Evolutionary conservation across 2,797 vertebrate species (phyloP).

Genomic region (Kryptolebias ocellatus): DNA sequence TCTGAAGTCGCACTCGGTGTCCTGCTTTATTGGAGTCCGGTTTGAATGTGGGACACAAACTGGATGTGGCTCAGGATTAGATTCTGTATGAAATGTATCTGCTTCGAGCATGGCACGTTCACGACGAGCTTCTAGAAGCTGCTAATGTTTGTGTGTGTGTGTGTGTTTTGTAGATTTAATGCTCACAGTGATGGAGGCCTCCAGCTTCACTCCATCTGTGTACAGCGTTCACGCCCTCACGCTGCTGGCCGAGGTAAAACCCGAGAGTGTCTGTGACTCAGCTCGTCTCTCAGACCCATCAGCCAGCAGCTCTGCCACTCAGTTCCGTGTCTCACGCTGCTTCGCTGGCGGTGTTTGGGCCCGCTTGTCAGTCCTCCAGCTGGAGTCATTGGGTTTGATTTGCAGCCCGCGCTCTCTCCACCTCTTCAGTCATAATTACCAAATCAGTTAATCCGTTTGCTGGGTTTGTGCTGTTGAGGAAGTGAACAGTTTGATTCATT

Average conservation of each 20-base stretch:
- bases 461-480: slow-evolving; percentile 28
- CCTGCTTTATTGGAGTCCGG: slow-evolving; percentile 22
- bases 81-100: not conserved
- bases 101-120: slow-evolving; percentile 29
- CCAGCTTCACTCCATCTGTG: slow-evolving; percentile 95
- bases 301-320: slow-evolving; percentile 13
- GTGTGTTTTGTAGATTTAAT: slow-evolving; percentile 90
- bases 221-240: slow-evolving; percentile 98
- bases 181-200: slow-evolving; percentile 94
- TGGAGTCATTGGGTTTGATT: slow-evolving; percentile 31
- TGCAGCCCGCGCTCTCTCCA: slow-evolving; percentile 7
- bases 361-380: slow-evolving; percentile 1
- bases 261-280: slow-evolving; percentile 19
- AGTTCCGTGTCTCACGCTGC: slow-evolving; percentile 13
- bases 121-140: slow-evolving; percentile 19
- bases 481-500: slow-evolving; percentile 30
- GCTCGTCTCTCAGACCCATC: slow-evolving; percentile 3
- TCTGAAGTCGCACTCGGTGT: not conserved
- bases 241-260: slow-evolving; percentile 94
- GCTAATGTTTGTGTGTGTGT: slow-evolving; percentile 53
- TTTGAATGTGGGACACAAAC: not conserved
- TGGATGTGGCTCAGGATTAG: not conserved
- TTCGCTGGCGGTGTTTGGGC: slow-evolving; percentile 24
- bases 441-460: slow-evolving; percentile 38
- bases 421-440: slow-evolving; percentile 28